Base-by-base conservation (phyloP, 2,797 vertebrate species). In the Aeoliscus strigatus region DNA sequence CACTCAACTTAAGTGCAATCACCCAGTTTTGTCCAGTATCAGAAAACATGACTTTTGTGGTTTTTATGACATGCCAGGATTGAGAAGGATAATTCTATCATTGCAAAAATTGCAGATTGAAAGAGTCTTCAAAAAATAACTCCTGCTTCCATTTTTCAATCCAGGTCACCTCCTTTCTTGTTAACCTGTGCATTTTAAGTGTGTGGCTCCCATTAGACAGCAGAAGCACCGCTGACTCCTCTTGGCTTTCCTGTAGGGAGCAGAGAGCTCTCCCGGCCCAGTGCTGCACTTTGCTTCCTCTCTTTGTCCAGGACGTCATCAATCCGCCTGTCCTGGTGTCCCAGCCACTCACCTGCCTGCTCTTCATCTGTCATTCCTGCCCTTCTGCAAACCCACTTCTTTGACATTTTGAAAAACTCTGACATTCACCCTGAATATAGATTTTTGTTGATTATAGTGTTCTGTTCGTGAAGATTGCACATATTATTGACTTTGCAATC, bases 401-500 rank as follows among this genome's bases (percentile, higher is more conserved):
- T 67, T 90, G 86, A 90, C 88, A 90, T 90, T 90, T 88, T 70
- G 73, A 77, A 86, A 88, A 89, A 87, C 80, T 84, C 81, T 84
- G 87, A 78, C 86, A 84, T 86, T 90, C 87, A 87, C 80, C 85
- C 70, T 75, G 73, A 75, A 77, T 87, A 88, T 90, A 76, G 87
- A 88, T 90, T 87, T 85, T 82, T 83, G 79, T 83, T 88, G 84
- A 89, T 87, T 84, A 86, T 84, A 84, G 88, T 82, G 77, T 79
- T 81, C 72, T 71, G 72, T 80, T 85, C 72, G 77, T 63, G 69
- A 80, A 83, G 85, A 89, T 84, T 79, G 82, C 76, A 81, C 75
- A 50, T 80, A 80, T 84, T 89, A 88, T 89, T 87, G 86, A 88
- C 87, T 83, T 82, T 77, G 70, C 73, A 81, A 80, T 86, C 80